These are phyloP conservation scores for Seriola dumerili DNA, from an alignment of 2,113 vertebrate species.

Conservation along the genomic window DNA sequence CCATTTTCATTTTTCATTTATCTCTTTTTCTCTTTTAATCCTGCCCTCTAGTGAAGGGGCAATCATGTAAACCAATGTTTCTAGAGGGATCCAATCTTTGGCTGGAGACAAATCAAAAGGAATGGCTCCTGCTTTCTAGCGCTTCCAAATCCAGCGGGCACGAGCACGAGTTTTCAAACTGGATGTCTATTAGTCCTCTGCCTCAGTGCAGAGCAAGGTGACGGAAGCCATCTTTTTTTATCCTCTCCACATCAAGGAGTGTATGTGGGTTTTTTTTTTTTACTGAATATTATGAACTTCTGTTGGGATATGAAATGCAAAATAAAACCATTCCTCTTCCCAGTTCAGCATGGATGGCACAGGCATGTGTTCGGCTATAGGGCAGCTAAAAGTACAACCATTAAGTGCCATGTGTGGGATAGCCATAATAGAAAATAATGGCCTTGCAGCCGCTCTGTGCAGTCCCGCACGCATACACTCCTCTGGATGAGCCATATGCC, in stretches of 20 bases:
- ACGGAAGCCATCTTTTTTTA: conserved; percentile 30
- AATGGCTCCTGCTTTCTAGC: conserved; percentile 31
- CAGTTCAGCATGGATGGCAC: conserved; percentile 20
- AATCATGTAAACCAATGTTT: conserved; percentile 57
- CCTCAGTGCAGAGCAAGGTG: conserved; percentile 32
- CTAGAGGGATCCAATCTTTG: conserved; percentile 50
- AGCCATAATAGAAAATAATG: conserved; percentile 71
- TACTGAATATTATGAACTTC: conserved; percentile 8
- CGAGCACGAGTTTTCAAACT: conserved; percentile 21
- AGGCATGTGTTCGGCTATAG: conserved; percentile 45
- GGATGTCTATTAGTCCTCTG: conserved; percentile 31
- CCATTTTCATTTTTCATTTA: conserved; percentile 67
- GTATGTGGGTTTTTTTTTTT: conserved; percentile 1
- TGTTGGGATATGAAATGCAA: conserved; percentile 1
- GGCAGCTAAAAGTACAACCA: conserved; percentile 57
- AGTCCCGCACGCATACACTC: conserved; percentile 41
- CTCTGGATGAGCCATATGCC: conserved; percentile 71
- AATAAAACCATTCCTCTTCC: conserved; percentile 8
- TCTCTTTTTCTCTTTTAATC: conserved; percentile 45
- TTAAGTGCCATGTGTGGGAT: conserved; percentile 63
- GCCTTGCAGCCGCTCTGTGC: conserved; percentile 54
- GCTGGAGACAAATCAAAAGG: conserved; percentile 54
- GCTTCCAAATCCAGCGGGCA: conserved; percentile 48
- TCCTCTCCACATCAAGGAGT: conserved; percentile 30
- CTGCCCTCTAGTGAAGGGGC: conserved; percentile 46